Base-by-base conservation (phyloP, 2,888 invertebrate genomes). In the Cosmorhoe ocellata region DNA sequence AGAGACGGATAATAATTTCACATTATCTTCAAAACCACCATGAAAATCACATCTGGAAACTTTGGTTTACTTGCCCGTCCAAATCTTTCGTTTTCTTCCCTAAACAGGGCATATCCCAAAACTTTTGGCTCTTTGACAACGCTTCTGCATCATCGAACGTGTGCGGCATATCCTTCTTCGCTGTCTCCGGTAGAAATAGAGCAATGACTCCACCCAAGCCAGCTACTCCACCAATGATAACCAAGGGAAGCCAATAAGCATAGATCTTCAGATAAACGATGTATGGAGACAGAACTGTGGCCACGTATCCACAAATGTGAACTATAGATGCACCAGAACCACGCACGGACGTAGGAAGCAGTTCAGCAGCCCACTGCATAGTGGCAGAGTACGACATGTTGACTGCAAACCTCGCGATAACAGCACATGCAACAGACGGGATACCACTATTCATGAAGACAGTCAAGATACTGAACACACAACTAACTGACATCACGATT, bases 91-190 rank as follows among this genome's bases (percentile, higher is more conserved):
- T 46, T 51, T 40, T 54, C 45, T 63, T 68, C 48, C 58, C 62
- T 34, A 75, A 56, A 64, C 60, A 76, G n/a, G 81, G 80, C 11
- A 84, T 54, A 22, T 79, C 79, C 56, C 79, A 78, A 22, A 80
- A 65, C 9, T 64, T 71, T 36, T 74, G 74, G 14, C 63, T 71
- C 30, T 39, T 71, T 0, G 77, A 65, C 28, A 88, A 50, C 3
- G 61, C 54, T 52, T 86, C 86, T 1, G 85, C 76, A 28, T 81
- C 84, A 6, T 82, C 79, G 61, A 86, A 86, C 0, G 83, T 79
- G 49, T 86, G 81, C 0, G 87, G 87, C 75, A 87, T 74, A 44
- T 81, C 79, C 54, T 69, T 79, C 1, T 63, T 66, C 0, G 81
- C 79, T 1, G 87, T 87, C 58, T 88, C 88, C 0, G 88, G 85